Conservation (phyloP, 1,140 invertebrate genomes). For the Pseudachorutes palmiensis region DNA sequence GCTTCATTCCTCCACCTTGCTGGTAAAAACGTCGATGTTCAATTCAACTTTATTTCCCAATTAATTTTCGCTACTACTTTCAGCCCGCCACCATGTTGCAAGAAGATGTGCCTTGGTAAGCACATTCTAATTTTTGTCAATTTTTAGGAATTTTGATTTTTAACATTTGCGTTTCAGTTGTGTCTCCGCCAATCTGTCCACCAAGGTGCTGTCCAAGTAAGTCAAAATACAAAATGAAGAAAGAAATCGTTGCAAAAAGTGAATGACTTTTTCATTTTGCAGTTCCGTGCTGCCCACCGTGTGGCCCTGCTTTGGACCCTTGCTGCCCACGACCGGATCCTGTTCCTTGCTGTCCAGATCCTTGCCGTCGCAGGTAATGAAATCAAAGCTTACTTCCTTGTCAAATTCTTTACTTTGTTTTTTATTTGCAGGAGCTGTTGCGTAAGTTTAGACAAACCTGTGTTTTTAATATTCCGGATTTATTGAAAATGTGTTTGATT, state of each 20-base stretch:
- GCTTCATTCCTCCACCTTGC: constrained; percentile 18
- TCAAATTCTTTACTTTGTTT: too few species aligned
- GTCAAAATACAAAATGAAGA: not conserved
- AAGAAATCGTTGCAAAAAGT: too few species aligned
- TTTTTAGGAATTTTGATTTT: not conserved
- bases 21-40: not conserved
- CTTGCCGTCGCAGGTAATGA: too few species aligned
- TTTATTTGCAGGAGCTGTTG: not conserved
- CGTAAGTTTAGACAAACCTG: not conserved
- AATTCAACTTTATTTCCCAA: not conserved
- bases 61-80: not conserved
- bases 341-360: constrained; percentile 4
- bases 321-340: constrained; percentile 12
- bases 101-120: constrained; percentile 19
- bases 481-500: too few species aligned
- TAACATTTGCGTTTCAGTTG: constrained; percentile 3
- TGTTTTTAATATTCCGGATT: not conserved
- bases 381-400: too few species aligned
- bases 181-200: constrained; percentile 21
- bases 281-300: constrained; percentile 21
- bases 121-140: not conserved
- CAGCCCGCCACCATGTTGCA: constrained; percentile 19
- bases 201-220: constrained; percentile 18
- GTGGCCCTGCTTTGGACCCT: not conserved
- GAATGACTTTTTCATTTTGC: not conserved